Evolutionary conservation across 2,888 invertebrate genomes (phyloP).

Genomic region (Amblyjoppa fuscipennis): DNA sequence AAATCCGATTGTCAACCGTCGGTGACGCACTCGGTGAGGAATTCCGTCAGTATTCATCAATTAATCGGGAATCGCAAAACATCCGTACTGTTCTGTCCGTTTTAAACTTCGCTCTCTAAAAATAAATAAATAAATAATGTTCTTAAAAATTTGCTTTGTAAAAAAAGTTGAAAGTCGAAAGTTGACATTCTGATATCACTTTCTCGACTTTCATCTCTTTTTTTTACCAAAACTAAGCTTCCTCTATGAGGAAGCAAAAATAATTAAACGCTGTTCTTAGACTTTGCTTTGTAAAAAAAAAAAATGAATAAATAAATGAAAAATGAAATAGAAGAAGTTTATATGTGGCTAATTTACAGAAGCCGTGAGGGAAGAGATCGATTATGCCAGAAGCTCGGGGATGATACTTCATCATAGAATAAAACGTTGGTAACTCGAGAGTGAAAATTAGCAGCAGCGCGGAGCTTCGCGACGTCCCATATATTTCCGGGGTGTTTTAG

Average conservation of each 20-base stretch:
- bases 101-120: neutral
- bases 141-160: neutral
- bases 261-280: neutral
- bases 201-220: too few relatives aligned
- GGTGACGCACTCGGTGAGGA: neutral
- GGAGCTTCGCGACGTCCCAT: conserved; percentile 32
- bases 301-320: neutral
- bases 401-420: conserved; percentile 49
- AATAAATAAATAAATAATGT: neutral
- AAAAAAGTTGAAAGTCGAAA: neutral
- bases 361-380: conserved; percentile 17
- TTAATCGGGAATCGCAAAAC: too few relatives aligned
- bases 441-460: conserved; percentile 64
- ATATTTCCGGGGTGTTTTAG: conserved; percentile 54
- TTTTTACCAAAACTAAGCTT: too few relatives aligned
- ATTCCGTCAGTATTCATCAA: too few relatives aligned
- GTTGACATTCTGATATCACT: too few relatives aligned
- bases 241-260: neutral
- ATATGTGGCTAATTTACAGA: neutral
- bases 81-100: too few relatives aligned
- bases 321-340: too few relatives aligned
- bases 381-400: conserved; percentile 20
- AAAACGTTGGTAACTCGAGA: conserved; percentile 57
- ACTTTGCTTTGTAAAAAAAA: neutral
- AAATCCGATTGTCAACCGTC: neutral